Base-by-base conservation (phyloP, 2,113 vertebrate species). In the Aphyosemion australe region DNA sequence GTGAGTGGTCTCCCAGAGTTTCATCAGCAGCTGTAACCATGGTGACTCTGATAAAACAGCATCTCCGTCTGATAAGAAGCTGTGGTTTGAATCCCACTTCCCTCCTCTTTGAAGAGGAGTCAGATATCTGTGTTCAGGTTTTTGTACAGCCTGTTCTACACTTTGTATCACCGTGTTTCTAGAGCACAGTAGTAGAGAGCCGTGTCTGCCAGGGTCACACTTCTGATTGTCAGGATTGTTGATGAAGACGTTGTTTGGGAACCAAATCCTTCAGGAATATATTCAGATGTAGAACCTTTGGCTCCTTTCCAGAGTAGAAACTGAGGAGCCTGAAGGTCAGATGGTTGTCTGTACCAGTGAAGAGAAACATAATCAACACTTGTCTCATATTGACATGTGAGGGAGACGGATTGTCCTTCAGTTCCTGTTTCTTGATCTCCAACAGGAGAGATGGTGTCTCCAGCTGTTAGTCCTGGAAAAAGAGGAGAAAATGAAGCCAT, bases 181-280 rank as follows among this genome's bases (percentile, higher is more conserved):
- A 67, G 34, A 65, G 66, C 65, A 66, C 79, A 82, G 70, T 77
- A 77, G 78, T 69, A 81, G 45, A 76, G 65, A 61, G 21, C 65
- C 53, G 65, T 8, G 55, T 80, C 72, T 68, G 53, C 42, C 61
- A 66, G 52, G 42, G 51, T 74, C 7, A 75, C 26, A 42, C 0
- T 4, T 3, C 0, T 63, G 3, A 76, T 65, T 41, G 2, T 65
- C 46, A 81, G 32, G 4, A 0, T 8, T 57, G 64, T 57, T 8
- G 31, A 8, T 45, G 8, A 1, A 0, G 0, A 0, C 0, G 18
- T 9, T 46, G 65, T 69, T 39, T 34, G 0, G 0, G 47, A 21
- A 0, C 0, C 0, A 41, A 19, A 72, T 1, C 8, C 5, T 0
- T 12, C 8, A n/a, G 62, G 61, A 52, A 61, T 48, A 50, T 56